Conservation (phyloP, 2,797 vertebrate species). For the Vipera ursinii region DNA sequence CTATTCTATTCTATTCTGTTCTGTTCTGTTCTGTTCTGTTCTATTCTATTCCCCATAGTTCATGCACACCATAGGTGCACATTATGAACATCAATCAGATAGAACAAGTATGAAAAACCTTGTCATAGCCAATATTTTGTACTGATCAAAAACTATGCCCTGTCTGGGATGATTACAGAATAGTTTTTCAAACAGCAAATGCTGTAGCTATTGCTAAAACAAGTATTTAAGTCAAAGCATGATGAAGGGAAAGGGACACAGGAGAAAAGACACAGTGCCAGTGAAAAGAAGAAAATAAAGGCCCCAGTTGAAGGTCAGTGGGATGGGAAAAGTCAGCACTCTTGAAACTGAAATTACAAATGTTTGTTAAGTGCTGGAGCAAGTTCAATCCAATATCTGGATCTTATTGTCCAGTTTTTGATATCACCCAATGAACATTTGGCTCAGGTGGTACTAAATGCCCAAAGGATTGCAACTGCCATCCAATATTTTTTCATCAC, state of each 20-base stretch:
- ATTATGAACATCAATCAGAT: neutral
- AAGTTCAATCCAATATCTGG: neutral
- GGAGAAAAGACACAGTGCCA: neutral
- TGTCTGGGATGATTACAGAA: neutral
- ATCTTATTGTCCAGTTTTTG: neutral
- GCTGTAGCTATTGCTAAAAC: neutral
- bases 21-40: too few species aligned
- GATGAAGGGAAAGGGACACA: neutral
- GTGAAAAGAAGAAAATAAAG: neutral
- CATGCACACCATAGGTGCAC: neutral
- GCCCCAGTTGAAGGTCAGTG: neutral
- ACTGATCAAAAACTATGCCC: neutral
- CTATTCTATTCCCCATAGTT: too few species aligned
- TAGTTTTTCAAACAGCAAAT: neutral
- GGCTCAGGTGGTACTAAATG: neutral
- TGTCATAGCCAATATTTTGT: neutral
- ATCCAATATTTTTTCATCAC: neutral
- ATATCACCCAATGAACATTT: neutral
- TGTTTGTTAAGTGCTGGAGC: neutral
- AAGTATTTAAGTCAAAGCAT: neutral
- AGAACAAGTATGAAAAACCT: neutral
- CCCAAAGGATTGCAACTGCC: neutral
- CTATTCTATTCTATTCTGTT: too few species aligned
- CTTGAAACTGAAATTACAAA: neutral
- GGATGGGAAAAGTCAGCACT: neutral